Evolutionary conservation across 2,888 invertebrate species (phyloP), one percentile per base, ranked within the genome.

Genomic region (Epinotia brunnichana): DNA sequence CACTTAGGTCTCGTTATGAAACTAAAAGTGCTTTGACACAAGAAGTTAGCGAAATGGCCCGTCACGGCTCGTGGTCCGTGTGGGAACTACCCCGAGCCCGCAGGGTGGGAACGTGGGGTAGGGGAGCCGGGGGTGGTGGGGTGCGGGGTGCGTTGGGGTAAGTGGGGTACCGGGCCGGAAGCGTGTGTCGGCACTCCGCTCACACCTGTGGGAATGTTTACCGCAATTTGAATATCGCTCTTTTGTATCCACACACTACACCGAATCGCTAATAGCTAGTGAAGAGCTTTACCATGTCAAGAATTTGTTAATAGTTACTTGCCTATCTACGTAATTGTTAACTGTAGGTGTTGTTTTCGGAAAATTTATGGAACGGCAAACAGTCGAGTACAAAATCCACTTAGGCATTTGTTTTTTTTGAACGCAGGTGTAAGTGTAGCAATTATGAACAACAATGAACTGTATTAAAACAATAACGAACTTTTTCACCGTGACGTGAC

Each of bases 151-250:
- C 68, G 57, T 44, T 60, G 79, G 81, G 85, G 86, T 84, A 84
- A 87, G 86, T 88, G 87, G 91, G 90, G 89, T 85, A 87, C 85
- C 83, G 80, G 85, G 86, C 91, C 91, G 92, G 92, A 92, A 92
- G 86, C 85, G 85, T 82, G 89, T 86, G 85, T 86, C 85, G 87
- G 89, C 91, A 87, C 85, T 87, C 87, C 82, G 77, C 81, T 78
- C 80, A 81, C 91, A 91, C 91, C 92, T 92, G 91, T 92, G 92
- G 87, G 90, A 92, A 91, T 88, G 86, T 85, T 78, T 79, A 78
- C 80, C 78, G 82, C 85, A 84, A 88, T 90, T 90, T 87, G 82
- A 87, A 87, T 87, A 87, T 83, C 79, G 80, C 79, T 77, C 77
- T 76, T 77, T 78, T 70, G 73, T 75, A 67, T 67, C 70, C 48